Percentiles rank a stretch among this genome's conserved stretches.
Conservation (phyloP, 2,888 invertebrate genomes). For the Hirudinaria manillensis region DNA sequence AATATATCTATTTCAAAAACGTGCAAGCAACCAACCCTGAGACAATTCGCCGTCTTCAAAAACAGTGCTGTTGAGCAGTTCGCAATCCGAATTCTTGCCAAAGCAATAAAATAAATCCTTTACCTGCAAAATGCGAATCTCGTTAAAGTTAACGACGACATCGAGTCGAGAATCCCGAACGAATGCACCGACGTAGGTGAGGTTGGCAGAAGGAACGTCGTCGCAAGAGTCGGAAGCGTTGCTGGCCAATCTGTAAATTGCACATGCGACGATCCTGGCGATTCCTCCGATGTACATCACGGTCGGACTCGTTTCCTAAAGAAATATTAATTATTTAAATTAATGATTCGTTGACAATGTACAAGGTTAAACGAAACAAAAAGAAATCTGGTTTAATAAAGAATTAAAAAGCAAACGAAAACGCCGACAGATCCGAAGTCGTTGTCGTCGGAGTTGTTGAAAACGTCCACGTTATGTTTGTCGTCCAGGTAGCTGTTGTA, state of each 20-base stretch:
- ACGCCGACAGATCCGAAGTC: neutral
- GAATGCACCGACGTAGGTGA: neutral
- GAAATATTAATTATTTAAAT: neutral
- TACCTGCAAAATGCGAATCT: neutral
- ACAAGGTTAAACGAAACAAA: neutral
- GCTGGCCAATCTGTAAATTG: neutral
- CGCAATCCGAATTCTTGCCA: neutral
- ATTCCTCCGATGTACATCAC: neutral
- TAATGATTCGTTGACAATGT: neutral
- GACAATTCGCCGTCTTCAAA: too few relatives aligned
- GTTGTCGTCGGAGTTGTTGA: neutral
- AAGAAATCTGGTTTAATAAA: too few relatives aligned
- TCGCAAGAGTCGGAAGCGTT: neutral
- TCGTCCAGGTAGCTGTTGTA: slow-evolving; percentile 22
- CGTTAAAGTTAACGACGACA: neutral
- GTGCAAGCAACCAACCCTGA: too few relatives aligned
- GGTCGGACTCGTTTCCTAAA: neutral
- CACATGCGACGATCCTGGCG: neutral
- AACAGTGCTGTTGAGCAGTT: neutral
- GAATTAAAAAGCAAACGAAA: too few relatives aligned
- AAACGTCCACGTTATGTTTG: neutral
- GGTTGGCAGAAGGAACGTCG: slow-evolving; percentile 1
- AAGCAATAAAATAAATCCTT: neutral
- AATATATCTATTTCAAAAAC: too few relatives aligned
- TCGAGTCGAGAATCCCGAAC: neutral